These are phyloP conservation scores for Urocitellus parryii DNA, from an alignment of 2,113 vertebrate genomes.

Conservation along the genomic window DNA sequence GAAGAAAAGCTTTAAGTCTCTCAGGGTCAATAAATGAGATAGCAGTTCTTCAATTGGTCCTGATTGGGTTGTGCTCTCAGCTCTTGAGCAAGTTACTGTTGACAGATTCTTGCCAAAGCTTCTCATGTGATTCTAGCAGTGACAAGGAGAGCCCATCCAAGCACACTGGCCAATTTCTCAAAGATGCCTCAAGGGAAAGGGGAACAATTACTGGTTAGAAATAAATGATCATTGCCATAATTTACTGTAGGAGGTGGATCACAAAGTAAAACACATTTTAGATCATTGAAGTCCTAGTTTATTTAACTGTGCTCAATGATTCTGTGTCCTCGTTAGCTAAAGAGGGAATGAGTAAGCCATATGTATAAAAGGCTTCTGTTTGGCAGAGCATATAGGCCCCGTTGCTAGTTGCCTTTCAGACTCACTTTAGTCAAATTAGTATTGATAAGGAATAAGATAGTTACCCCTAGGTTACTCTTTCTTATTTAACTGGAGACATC, in stretches of 20 bases:
- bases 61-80: not conserved
- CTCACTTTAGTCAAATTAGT: not conserved
- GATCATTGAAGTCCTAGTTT: not conserved
- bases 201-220: not conserved
- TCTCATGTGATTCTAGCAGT: not conserved
- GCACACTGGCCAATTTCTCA: not conserved
- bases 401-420: not conserved
- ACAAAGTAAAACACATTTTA: not conserved
- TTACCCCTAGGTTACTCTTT: not conserved
- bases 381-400: not conserved
- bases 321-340: not conserved
- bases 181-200: not conserved
- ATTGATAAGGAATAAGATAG: not conserved
- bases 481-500: not conserved
- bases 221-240: not conserved
- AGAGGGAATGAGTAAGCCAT: not conserved
- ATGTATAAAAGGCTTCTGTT: not conserved
- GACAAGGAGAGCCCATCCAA: not conserved
- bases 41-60: not conserved
- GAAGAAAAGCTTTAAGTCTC: not conserved
- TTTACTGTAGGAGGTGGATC: not conserved
- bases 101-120: too few relatives aligned
- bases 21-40: not conserved
- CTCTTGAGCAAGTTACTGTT: not conserved
- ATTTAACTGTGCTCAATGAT: not conserved